These are phyloP conservation scores for Meiosimyza platycephala DNA, from an alignment of 2,888 invertebrate genomes.

Conservation along the genomic window DNA sequence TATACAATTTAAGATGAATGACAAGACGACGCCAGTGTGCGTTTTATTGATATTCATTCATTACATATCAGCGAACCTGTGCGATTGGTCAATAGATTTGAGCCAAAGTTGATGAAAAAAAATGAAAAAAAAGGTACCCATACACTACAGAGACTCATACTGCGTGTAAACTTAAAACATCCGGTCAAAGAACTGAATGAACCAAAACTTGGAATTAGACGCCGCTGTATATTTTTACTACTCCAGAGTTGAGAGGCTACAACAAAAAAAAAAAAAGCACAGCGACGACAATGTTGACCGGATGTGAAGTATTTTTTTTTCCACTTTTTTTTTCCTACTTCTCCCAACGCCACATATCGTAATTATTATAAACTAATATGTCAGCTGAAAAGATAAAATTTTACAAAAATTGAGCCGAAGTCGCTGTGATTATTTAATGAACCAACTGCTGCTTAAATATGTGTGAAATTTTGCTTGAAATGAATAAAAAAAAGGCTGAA, in stretches of 20 bases:
- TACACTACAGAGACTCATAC: not conserved
- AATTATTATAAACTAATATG: slow-evolving; percentile 38
- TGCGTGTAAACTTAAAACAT: slow-evolving; percentile 24
- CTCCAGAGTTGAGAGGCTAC: slow-evolving; percentile 29
- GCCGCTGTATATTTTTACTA: slow-evolving; percentile 30
- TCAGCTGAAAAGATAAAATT: slow-evolving; percentile 31
- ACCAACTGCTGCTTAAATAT: slow-evolving; percentile 4
- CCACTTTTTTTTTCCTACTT: slow-evolving; percentile 19
- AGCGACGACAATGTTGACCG: slow-evolving; percentile 63
- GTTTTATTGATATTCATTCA: too few species aligned
- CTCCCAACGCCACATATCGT: slow-evolving; percentile 20
- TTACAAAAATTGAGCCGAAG: slow-evolving; percentile 4
- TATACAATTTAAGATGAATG: too few species aligned
- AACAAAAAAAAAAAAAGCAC: slow-evolving; percentile 35
- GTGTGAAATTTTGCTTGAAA: slow-evolving; percentile 26
- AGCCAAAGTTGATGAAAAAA: slow-evolving; percentile 47
- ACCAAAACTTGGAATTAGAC: slow-evolving; percentile 22
- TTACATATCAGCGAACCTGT: slow-evolving; percentile 39
- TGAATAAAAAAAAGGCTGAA: not conserved
- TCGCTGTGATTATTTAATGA: slow-evolving; percentile 30
- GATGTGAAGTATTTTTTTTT: slow-evolving; percentile 58
- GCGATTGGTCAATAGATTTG: slow-evolving; percentile 36
- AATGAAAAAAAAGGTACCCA: slow-evolving; percentile 51
- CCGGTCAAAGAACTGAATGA: slow-evolving; percentile 41
- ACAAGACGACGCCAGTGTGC: too few species aligned